Percentiles rank a stretch among this genome's conserved stretches.
These are phyloP conservation scores for Rhynchophorus ferrugineus DNA, from an alignment of 1,140 invertebrate species.

Conservation along the genomic window DNA sequence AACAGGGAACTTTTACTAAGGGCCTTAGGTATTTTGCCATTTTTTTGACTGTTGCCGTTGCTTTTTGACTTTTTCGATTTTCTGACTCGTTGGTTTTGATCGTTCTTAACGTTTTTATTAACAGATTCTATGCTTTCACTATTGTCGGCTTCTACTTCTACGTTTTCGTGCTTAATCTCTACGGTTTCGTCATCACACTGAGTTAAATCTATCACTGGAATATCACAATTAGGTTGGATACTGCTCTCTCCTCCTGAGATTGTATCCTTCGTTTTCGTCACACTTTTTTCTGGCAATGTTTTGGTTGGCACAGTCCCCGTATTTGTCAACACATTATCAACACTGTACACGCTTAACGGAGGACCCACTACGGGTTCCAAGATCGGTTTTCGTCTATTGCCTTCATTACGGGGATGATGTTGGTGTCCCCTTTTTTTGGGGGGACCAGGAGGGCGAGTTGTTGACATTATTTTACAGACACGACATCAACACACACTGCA, in stretches of 20 bases:
- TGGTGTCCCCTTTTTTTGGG: conserved; percentile 67
- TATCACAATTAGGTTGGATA: conserved; percentile 28
- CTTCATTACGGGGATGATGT: conserved; percentile 59
- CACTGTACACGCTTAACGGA: conserved; percentile 25
- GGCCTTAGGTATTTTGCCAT: conserved; percentile 6
- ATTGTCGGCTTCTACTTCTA: conserved; percentile 27
- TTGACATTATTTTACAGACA: conserved; percentile 43
- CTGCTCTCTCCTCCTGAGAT: conserved; percentile 18
- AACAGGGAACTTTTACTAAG: conserved; percentile 5
- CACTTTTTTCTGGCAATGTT: conserved; percentile 22
- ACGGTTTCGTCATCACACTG: conserved; percentile 35
- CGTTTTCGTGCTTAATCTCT: conserved; percentile 18
- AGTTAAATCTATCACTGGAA: conserved; percentile 40
- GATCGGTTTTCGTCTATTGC: conserved; percentile 41
- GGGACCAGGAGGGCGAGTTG: conserved; percentile 46
- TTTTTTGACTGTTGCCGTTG: conserved; percentile 8
- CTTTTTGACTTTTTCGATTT: conserved; percentile 24
- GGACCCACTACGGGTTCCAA: conserved; percentile 25
- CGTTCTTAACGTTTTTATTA: conserved; percentile 27
- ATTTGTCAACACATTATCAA: conserved; percentile 32
- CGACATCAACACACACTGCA: conserved; percentile 39
- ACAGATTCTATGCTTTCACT: conserved; percentile 15
- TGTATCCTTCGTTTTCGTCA: background rate
- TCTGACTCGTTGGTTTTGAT: conserved; percentile 27
- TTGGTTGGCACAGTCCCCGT: conserved; percentile 15